Percentiles rank a stretch among this genome's conserved stretches.
Conservation (phyloP, 2,797 vertebrate species). For the Craterocephalus amniculus region DNA sequence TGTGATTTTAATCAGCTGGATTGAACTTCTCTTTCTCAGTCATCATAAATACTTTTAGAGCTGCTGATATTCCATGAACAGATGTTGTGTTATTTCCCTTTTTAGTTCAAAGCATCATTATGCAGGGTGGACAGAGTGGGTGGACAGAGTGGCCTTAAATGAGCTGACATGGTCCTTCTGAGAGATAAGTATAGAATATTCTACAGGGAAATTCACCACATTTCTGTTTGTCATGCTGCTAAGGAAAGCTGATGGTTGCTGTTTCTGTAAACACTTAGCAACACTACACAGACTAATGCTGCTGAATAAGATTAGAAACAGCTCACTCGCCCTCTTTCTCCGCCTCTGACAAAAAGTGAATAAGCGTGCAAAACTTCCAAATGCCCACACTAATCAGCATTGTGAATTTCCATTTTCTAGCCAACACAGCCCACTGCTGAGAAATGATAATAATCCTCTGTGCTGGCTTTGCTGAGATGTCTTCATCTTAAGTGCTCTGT, state of each 20-base stretch:
- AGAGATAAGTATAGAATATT: constrained; percentile 66
- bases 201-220: constrained; percentile 51
- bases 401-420: constrained; percentile 51
- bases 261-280: constrained; percentile 69
- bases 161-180: constrained; percentile 69
- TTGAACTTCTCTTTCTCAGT: neutral
- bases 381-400: constrained; percentile 62
- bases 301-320: constrained; percentile 71
- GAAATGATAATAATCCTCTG: constrained; percentile 60
- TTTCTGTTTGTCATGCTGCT: constrained; percentile 59
- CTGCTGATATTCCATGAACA: constrained; percentile 21
- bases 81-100: constrained; percentile 13
- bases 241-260: constrained; percentile 67
- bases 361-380: constrained; percentile 58
- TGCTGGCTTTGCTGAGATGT: constrained; percentile 49
- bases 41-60: constrained; percentile 5
- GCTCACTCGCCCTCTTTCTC: constrained; percentile 53
- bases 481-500: constrained; percentile 46
- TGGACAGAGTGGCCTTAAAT: constrained; percentile 55
- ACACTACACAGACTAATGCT: constrained; percentile 53
- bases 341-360: constrained; percentile 57
- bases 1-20: neutral
- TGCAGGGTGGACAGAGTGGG: constrained; percentile 12
- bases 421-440: constrained; percentile 58
- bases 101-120: constrained; percentile 40